phyloP scores from a whole-genome alignment of 2,113 vertebrate genomes.

The Mesembrinibis cayennensis region DNA sequence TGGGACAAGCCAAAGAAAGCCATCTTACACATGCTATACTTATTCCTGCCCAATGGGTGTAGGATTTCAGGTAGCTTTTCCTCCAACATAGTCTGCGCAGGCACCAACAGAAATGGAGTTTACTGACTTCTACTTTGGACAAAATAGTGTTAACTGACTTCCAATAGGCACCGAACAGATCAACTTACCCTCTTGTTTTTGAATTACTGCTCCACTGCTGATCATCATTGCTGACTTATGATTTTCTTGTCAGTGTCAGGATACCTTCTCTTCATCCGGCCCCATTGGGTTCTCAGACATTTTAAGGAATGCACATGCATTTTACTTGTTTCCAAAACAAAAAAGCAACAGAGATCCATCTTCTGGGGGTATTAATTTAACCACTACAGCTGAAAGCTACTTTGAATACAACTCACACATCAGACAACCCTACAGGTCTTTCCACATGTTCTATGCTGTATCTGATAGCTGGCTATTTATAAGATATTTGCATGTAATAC shows the following conservation, averaged over 20 bases:
- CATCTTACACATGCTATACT: neutral
- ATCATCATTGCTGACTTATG: neutral
- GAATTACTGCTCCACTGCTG: neutral
- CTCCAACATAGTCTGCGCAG: neutral
- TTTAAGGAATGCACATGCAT: neutral
- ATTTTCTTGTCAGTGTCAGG: neutral
- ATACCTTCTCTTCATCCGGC: neutral
- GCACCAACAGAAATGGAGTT: neutral
- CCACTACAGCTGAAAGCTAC: neutral
- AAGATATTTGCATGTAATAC: neutral
- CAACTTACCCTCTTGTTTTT: neutral
- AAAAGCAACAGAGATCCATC: neutral
- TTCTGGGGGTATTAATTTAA: neutral
- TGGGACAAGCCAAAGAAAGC: neutral
- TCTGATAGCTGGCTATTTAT: neutral
- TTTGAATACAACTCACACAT: neutral
- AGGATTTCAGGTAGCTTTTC: neutral
- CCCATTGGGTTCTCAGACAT: neutral
- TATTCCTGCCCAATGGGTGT: neutral
- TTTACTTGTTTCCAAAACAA: neutral
- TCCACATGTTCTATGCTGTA: neutral
- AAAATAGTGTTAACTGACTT: neutral
- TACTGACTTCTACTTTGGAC: neutral
- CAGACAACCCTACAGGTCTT: neutral
- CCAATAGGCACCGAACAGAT: neutral